Evolutionary conservation across 1,140 invertebrate species (phyloP).

Genomic region (Drosophila pseudoobscura): DNA sequence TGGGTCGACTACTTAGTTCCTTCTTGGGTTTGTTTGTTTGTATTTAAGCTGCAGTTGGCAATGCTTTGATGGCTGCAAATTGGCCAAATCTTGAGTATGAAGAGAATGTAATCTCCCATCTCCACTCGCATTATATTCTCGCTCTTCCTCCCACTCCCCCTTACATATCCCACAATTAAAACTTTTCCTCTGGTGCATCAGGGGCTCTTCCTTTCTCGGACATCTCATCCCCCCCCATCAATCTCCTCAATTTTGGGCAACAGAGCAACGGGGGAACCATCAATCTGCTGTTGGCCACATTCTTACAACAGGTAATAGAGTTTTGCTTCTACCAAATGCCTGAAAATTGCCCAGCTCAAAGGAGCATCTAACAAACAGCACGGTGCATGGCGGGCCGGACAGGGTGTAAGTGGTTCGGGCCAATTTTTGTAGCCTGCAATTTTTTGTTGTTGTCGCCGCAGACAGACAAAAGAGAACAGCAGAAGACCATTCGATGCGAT

Average conservation of each 20-base stretch:
- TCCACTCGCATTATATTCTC: not conserved
- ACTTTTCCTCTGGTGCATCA: constrained; percentile 20
- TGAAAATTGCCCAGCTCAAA: constrained; percentile 58
- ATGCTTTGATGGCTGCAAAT: constrained; percentile 23
- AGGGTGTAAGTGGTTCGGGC: constrained; percentile 41
- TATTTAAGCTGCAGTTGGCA: not conserved
- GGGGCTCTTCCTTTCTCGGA: too few species aligned
- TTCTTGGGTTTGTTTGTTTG: not conserved
- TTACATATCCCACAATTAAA: constrained; percentile 27
- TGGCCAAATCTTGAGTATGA: constrained; percentile 3
- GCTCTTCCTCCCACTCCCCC: too few species aligned
- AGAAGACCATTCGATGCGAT: too few species aligned
- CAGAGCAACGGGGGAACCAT: not conserved
- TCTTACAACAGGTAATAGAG: constrained; percentile 70
- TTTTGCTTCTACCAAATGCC: constrained; percentile 50
- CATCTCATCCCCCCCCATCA: constrained; percentile 1
- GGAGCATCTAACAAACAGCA: not conserved
- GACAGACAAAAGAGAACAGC: constrained; percentile 30
- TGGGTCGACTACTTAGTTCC: too few species aligned
- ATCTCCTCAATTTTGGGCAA: constrained; percentile 35
- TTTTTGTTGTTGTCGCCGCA: constrained; percentile 39
- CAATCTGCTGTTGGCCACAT: constrained; percentile 59
- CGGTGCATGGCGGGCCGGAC: too few species aligned
- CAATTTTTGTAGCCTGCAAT: constrained; percentile 50
- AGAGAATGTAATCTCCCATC: constrained; percentile 2